Evolutionary conservation across 2,113 vertebrate species (phyloP).

Genomic region (Lethenteron camtschaticum): DNA sequence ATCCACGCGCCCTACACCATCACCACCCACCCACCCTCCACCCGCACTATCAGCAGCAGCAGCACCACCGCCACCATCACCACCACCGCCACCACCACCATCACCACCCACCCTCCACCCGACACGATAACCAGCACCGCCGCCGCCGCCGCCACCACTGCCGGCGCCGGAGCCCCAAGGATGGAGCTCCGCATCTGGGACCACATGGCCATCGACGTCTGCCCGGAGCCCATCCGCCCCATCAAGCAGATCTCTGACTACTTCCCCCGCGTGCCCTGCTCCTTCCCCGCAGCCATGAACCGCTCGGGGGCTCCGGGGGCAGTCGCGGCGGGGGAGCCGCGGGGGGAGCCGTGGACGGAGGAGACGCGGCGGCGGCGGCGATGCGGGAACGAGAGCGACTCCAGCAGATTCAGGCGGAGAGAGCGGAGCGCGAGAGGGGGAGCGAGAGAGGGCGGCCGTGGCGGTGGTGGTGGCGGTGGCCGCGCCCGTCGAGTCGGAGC

Average conservation of each 20-base stretch:
- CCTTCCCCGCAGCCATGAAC: conserved; percentile 43
- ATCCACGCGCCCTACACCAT: no score
- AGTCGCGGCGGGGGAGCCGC: conserved; percentile 16
- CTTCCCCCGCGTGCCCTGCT: conserved; percentile 80
- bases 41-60: no score
- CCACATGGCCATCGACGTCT: conserved; percentile 92
- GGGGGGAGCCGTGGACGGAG: no score
- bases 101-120: no score
- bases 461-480: conserved; percentile 15
- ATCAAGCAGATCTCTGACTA: conserved; percentile 92
- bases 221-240: conserved; percentile 73
- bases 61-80: no score
- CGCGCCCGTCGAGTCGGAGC: conserved; percentile 21
- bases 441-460: conserved; percentile 36
- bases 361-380: no score
- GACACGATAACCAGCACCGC: no score
- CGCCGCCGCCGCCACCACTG: conserved; percentile 50
- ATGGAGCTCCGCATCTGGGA: conserved; percentile 44
- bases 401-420: conserved; percentile 21
- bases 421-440: conserved; percentile 18
- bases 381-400: conserved; percentile 24
- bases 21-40: no score
- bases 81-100: no score
- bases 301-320: conserved; percentile 26
- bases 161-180: conserved; percentile 91